These are phyloP conservation scores for Colistium nudipinnis DNA, from an alignment of 2,113 vertebrate genomes.

Conservation along the genomic window DNA sequence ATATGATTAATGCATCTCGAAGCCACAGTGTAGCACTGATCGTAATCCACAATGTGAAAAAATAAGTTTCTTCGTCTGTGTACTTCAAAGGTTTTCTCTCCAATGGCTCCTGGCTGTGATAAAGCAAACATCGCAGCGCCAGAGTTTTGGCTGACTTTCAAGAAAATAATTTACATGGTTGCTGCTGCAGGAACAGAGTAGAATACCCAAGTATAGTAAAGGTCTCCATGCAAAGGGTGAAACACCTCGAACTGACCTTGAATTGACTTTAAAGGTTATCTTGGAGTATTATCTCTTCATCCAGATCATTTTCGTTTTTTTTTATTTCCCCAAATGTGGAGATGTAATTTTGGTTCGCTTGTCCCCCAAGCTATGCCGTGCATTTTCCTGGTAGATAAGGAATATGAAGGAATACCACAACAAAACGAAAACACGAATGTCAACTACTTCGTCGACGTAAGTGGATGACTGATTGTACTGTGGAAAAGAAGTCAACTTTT, in stretches of 20 bases:
- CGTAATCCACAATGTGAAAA: constrained; percentile 45
- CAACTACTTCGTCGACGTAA: no score
- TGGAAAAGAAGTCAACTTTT: no score
- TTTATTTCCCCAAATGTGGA: background rate
- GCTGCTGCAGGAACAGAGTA: constrained; percentile 26
- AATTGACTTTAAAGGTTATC: background rate
- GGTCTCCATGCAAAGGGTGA: background rate
- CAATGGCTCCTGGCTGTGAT: constrained; percentile 49
- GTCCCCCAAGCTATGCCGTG: background rate
- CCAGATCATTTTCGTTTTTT: background rate
- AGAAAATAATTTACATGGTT: constrained; percentile 30
- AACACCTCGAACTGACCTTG: constrained; percentile 22
- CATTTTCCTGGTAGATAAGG: background rate
- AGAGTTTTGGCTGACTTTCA: constrained; percentile 56
- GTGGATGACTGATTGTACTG: no score
- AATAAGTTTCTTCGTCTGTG: constrained; percentile 24
- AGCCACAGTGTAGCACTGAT: constrained; percentile 45
- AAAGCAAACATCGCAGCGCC: constrained; percentile 45
- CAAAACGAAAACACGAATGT: no score
- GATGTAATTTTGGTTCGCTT: background rate
- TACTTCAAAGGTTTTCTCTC: constrained; percentile 34
- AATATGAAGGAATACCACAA: no score
- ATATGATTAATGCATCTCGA: constrained; percentile 55
- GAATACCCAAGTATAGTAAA: background rate
- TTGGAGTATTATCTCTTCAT: background rate